Evolutionary conservation across 1,140 invertebrate species (phyloP).

Genomic region (Anadara kagoshimensis): DNA sequence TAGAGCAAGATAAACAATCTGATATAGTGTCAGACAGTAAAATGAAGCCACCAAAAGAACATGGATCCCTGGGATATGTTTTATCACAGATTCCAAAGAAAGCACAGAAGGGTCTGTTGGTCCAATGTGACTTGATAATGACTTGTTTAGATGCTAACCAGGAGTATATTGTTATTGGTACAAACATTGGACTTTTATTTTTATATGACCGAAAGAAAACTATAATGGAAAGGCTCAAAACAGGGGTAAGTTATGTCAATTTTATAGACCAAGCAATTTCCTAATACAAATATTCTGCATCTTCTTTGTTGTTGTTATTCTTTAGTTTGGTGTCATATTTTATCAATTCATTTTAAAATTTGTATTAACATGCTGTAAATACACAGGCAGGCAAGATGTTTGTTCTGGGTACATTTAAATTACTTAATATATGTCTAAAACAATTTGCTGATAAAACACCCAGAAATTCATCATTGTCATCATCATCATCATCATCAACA

Average conservation of each 20-base stretch:
- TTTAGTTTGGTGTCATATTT: not conserved
- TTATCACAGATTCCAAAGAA: constrained; percentile 86
- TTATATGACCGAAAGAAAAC: constrained; percentile 87
- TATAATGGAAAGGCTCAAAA: constrained; percentile 84
- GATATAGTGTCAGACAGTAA: no score
- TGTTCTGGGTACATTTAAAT: no score
- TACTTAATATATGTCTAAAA: no score
- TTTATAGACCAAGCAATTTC: not conserved
- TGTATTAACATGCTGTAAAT: not conserved
- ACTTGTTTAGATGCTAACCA: constrained; percentile 88
- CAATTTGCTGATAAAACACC: no score
- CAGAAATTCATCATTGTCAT: no score
- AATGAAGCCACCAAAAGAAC: constrained; percentile 78
- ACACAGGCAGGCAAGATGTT: no score
- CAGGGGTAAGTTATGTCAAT: constrained; percentile 79
- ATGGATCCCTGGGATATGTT: constrained; percentile 86
- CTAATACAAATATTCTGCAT: not conserved
- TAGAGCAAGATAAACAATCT: no score
- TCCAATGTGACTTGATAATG: constrained; percentile 82
- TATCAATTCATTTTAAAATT: not conserved
- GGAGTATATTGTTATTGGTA: constrained; percentile 88
- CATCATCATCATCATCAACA: no score
- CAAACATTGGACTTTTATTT: constrained; percentile 89
- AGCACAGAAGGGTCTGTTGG: constrained; percentile 85
- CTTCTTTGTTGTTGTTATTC: not conserved